Conservation (phyloP, 2,113 vertebrate species). For the Panthera uncia region DNA sequence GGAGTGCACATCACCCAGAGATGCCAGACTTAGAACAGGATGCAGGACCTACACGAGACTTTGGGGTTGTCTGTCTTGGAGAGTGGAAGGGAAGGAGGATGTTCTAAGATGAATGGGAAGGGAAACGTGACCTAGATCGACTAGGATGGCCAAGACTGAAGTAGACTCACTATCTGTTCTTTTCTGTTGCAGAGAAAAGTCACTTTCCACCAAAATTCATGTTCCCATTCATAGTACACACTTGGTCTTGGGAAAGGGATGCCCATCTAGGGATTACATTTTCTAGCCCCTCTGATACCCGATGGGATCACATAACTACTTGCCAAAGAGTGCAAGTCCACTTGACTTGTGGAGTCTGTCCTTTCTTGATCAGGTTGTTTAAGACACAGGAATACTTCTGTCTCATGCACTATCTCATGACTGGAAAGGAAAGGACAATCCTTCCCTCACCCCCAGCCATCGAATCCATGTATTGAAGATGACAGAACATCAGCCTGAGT, state of each 20-base stretch:
- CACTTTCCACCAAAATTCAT: neutral
- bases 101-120: neutral
- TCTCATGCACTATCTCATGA: neutral
- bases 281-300: neutral
- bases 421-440: neutral
- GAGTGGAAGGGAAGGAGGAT: neutral
- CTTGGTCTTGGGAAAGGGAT: neutral
- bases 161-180: neutral
- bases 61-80: neutral
- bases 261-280: neutral
- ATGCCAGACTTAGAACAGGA: neutral
- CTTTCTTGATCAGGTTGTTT: neutral
- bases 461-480: neutral
- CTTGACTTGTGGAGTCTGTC: neutral
- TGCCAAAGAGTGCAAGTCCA: neutral
- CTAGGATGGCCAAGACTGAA: neutral
- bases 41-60: neutral
- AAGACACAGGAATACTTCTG: neutral
- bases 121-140: neutral
- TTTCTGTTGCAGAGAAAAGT: neutral
- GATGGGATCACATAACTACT: neutral
- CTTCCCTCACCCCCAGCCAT: neutral
- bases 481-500: neutral
- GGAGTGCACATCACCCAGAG: neutral
- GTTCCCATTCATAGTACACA: neutral